Conservation (phyloP, 2,888 invertebrate genomes). For the Clusia tigrina region DNA sequence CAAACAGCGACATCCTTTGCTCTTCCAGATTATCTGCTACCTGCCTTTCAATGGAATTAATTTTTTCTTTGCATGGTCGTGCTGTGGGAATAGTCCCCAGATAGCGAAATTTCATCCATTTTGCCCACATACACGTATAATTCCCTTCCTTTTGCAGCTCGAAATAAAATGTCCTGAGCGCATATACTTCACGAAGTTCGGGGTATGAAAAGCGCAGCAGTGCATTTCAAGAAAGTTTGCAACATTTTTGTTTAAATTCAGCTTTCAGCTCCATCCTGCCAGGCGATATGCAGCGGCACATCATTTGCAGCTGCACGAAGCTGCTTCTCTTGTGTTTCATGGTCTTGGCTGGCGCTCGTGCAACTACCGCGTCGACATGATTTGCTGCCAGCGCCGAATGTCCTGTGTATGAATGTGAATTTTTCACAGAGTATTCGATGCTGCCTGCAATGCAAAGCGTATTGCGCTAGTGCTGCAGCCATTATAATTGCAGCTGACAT, state of each 20-base stretch:
- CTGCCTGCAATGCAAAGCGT: neutral
- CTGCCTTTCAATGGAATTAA: too few relatives aligned
- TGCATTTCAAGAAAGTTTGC: neutral
- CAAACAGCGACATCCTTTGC: too few relatives aligned
- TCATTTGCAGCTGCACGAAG: neutral
- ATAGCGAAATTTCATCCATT: too few relatives aligned
- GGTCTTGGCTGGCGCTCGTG: neutral
- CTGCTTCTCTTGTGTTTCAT: neutral
- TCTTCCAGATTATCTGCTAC: too few relatives aligned
- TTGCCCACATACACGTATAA: too few relatives aligned
- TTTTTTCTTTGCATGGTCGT: too few relatives aligned
- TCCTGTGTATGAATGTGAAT: neutral
- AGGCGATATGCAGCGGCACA: neutral
- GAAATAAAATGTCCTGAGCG: too few relatives aligned
- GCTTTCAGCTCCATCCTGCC: neutral
- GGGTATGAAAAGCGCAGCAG: neutral
- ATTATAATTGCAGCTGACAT: conserved; percentile 20
- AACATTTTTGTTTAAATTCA: neutral
- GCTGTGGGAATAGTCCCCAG: too few relatives aligned
- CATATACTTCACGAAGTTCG: too few relatives aligned
- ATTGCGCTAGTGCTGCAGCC: neutral
- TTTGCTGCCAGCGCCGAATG: neutral
- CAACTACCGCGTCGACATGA: neutral
- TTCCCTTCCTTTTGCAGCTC: too few relatives aligned
- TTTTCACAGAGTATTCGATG: neutral